Evolutionary conservation across 1,140 invertebrate genomes (phyloP).

Genomic region (Melanaphis sacchari): DNA sequence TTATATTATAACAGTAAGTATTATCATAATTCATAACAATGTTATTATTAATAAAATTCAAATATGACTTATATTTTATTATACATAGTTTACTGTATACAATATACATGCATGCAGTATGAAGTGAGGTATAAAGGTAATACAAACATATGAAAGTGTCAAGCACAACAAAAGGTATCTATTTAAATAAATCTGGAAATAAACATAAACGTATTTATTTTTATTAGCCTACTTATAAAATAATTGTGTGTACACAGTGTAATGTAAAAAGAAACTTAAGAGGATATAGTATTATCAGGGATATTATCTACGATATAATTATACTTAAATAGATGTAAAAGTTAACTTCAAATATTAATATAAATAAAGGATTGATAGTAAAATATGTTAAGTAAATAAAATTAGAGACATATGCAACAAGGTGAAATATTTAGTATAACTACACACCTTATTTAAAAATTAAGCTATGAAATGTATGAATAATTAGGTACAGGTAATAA

Average conservation of each 20-base stretch:
- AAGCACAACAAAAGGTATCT: neutral
- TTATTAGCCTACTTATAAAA: neutral
- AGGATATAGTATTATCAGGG: neutral
- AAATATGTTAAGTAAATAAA: neutral
- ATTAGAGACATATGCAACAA: neutral
- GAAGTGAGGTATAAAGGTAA: neutral
- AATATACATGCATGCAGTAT: no score
- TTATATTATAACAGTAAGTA: neutral
- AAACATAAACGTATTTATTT: neutral
- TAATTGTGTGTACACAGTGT: neutral
- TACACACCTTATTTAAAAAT: neutral
- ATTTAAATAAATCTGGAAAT: no score
- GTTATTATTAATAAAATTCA: neutral
- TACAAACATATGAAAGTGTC: neutral
- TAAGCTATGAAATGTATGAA: neutral
- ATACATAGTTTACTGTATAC: neutral
- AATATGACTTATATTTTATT: neutral
- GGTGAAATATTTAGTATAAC: neutral
- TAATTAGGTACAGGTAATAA: no score
- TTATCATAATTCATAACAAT: neutral
- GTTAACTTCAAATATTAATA: neutral
- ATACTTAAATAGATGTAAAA: neutral
- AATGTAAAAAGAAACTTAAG: neutral
- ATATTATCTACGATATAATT: no score
- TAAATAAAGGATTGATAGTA: neutral